A percentile compares a stretch with the other conserved stretches of the same genome.
phyloP scores from a whole-genome alignment of 2,888 invertebrate species.

The Lottia gigantea region DNA sequence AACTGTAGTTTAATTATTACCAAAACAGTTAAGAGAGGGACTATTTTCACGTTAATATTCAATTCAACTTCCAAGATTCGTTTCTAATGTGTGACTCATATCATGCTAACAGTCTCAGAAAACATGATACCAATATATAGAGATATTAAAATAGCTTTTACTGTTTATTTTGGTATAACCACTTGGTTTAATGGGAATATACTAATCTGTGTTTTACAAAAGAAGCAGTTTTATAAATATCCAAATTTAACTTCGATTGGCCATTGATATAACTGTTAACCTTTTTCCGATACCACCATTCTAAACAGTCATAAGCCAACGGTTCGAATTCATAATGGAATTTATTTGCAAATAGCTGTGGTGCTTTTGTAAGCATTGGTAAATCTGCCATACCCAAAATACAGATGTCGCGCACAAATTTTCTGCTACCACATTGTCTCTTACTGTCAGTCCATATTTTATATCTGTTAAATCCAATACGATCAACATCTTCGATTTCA shows the following conservation, averaged over 20 bases:
- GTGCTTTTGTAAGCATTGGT: conserved; percentile 34
- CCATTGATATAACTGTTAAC: conserved; percentile 25
- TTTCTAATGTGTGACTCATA: too few species aligned
- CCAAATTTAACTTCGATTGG: conserved; percentile 16
- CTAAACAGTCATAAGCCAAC: conserved; percentile 51
- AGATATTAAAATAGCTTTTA: too few species aligned
- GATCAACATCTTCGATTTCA: background rate
- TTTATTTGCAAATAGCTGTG: conserved; percentile 57
- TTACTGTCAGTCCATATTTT: conserved; percentile 33
- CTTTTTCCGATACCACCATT: conserved; percentile 43
- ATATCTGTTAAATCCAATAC: conserved; percentile 13
- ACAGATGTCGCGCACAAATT: conserved; percentile 45
- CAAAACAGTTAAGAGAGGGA: too few species aligned
- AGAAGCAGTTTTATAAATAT: conserved; percentile 18
- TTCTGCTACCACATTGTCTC: conserved; percentile 33
- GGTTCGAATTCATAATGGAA: conserved; percentile 48
- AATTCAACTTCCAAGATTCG: too few species aligned
- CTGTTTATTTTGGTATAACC: too few species aligned
- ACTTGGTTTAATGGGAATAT: background rate
- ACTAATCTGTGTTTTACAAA: background rate
- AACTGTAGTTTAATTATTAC: too few species aligned
- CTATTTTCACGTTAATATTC: too few species aligned
- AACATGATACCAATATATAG: too few species aligned
- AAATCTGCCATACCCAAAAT: conserved; percentile 51
- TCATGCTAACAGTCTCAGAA: too few species aligned